These are phyloP conservation scores for Drosophila ficusphila DNA, from an alignment of 1,140 invertebrate species.

Conservation along the genomic window DNA sequence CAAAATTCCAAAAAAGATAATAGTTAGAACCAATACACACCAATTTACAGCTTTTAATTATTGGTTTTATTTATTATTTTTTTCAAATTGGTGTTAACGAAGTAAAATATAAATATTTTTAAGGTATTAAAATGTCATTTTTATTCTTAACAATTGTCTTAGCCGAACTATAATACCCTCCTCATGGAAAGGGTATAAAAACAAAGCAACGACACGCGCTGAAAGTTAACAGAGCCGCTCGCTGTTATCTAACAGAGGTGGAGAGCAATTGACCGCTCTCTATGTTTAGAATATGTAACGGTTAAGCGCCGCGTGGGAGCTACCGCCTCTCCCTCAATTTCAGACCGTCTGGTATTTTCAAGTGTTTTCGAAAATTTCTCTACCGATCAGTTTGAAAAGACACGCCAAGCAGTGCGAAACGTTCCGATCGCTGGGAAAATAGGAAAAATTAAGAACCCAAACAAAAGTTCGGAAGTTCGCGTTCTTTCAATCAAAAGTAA, in stretches of 20 bases:
- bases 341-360: conserved; percentile 29
- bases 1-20: too few species aligned
- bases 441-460: neutral
- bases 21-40: too few species aligned
- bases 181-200: neutral
- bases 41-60: too few species aligned
- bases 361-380: conserved; percentile 65
- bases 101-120: too few species aligned
- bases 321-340: conserved; percentile 7
- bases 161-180: neutral
- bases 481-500: conserved; percentile 20
- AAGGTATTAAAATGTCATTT: too few species aligned
- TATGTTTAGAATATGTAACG: conserved; percentile 51
- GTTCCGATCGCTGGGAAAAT: conserved; percentile 23
- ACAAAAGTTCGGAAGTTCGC: conserved; percentile 20
- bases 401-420: conserved; percentile 66
- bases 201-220: conserved; percentile 22
- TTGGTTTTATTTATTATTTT: too few species aligned
- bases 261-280: conserved; percentile 18
- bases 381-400: conserved; percentile 70
- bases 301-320: conserved; percentile 45
- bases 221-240: conserved; percentile 10
- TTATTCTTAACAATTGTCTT: too few species aligned
- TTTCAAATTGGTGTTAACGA: too few species aligned
- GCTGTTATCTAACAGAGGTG: conserved; percentile 24